Evolutionary conservation across 2,888 invertebrate genomes (phyloP), one percentile per base, ranked within the genome.

Genomic region (Synergus itoensis): DNA sequence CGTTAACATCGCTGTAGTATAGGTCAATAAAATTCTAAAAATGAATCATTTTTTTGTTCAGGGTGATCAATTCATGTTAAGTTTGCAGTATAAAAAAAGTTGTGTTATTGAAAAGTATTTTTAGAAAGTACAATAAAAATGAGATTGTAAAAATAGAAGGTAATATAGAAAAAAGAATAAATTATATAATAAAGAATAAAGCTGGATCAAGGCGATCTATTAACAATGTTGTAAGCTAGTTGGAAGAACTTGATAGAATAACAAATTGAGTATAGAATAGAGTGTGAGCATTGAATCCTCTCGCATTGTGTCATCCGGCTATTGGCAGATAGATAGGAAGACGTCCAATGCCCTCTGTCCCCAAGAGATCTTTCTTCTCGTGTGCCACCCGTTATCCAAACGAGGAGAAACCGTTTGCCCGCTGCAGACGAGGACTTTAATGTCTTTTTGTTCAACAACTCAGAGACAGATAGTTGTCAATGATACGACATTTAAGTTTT

Each of bases 311-410:
- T n/a, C 53, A 53, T 53, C 8, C n/a, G 53, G 53, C 53, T 53
- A 53, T 53, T 53, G 53, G n/a, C n/a, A 53, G 53, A 53, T n/a
- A 53, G n/a, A 9, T n/a, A 9, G 14, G 53, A n/a, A 53, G n/a
- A 53, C 53, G 53, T 53, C 53, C 53, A 53, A 53, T 53, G 53
- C 53, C 53, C 53, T 53, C 53, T 53, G 53, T n/a, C 53, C 53
- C 53, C 53, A n/a, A 53, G 53, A 53, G n/a, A 53, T n/a, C 53
- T n/a, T 53, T 53, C 53, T 53, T 9, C 53, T 18, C n/a, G 3
- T 53, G 53, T 53, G 53, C n/a, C 53, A 53, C 53, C 53, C 53
- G 53, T 53, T 53, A 53, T 53, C 53, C 53, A 53, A 53, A 53
- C 53, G n/a, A 53, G 53, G 53, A 53, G n/a, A 53, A 53, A 18